These are phyloP conservation scores for Dinomys branickii DNA, from an alignment of 2,113 vertebrate genomes.

Conservation along the genomic window DNA sequence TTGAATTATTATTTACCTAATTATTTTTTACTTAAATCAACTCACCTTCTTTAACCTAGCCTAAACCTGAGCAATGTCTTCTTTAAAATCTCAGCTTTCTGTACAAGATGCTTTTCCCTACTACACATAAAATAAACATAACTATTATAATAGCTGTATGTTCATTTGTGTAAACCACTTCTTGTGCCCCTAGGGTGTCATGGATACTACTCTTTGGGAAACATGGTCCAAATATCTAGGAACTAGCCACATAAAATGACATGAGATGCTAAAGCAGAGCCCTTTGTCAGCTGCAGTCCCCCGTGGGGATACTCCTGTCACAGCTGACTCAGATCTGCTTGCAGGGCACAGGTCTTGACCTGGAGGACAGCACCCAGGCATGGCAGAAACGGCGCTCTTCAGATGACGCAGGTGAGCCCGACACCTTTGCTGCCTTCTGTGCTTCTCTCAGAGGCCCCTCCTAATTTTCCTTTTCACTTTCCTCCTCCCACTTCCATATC, in stretches of 20 bases:
- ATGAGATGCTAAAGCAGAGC: neutral
- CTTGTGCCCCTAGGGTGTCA: neutral
- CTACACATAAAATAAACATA: conserved; percentile 1
- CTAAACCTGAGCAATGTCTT: neutral
- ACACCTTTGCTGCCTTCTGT: neutral
- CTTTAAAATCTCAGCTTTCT: conserved; percentile 32
- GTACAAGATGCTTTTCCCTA: neutral
- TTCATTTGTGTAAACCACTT: neutral
- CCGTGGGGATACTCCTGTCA: neutral
- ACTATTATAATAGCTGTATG: neutral
- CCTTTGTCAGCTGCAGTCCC: neutral
- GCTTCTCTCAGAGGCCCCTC: neutral
- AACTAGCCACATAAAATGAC: neutral
- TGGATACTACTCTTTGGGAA: neutral
- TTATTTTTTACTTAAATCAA: conserved; percentile 53
- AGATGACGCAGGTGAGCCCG: conserved; percentile 79
- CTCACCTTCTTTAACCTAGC: conserved; percentile 17
- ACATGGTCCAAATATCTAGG: neutral
- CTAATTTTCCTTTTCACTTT: conserved; percentile 15
- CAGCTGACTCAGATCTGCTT: conserved; percentile 48
- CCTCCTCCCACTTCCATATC: neutral
- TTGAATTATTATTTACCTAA: neutral
- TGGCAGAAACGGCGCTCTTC: conserved; percentile 83
- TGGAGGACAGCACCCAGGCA: conserved; percentile 70
- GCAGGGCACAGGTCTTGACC: conserved; percentile 76